Percentiles rank a stretch among this genome's conserved stretches.
Conservation (phyloP, 1,140 invertebrate genomes). For the Ostrea edulis region DNA sequence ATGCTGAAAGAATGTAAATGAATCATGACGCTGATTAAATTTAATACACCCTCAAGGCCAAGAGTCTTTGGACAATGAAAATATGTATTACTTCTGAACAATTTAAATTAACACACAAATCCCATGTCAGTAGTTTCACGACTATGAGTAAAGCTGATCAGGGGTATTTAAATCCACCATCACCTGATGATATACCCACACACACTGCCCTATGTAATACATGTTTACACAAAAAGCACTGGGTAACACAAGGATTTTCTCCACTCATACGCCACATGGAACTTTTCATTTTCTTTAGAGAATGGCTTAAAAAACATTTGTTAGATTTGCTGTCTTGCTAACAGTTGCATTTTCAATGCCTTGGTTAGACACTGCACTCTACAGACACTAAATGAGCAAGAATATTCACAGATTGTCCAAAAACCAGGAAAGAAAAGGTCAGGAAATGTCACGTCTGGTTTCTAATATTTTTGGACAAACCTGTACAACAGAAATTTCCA, state of each 20-base stretch:
- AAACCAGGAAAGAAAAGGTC: background rate
- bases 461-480: background rate
- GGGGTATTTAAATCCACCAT: background rate
- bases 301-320: no score
- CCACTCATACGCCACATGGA: background rate
- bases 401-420: background rate
- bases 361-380: background rate
- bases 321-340: background rate
- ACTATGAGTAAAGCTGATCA: background rate
- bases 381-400: background rate
- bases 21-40: conserved; percentile 6
- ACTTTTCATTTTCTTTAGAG: no score
- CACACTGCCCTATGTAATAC: background rate
- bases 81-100: background rate
- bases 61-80: background rate
- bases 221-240: background rate
- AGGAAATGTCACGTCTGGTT: background rate
- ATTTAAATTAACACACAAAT: background rate
- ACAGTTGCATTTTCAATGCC: conserved; percentile 3
- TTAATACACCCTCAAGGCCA: background rate
- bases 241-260: background rate
- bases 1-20: background rate
- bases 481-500: background rate
- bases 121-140: background rate
- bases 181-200: background rate